Conservation (phyloP, 2,113 vertebrate species). For the Vidua macroura region DNA sequence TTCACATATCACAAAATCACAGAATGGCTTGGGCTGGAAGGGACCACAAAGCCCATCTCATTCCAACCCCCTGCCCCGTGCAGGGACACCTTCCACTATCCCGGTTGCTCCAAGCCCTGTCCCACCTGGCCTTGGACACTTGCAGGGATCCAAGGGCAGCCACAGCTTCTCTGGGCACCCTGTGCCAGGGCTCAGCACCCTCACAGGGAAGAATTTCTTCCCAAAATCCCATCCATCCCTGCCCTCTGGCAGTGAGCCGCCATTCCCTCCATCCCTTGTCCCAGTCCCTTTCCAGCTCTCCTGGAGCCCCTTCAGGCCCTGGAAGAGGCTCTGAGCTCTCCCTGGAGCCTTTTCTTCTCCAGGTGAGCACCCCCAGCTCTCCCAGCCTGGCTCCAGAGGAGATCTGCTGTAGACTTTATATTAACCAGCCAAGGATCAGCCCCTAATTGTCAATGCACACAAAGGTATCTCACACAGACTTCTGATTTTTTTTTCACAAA, state of each 20-base stretch:
- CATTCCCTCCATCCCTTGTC: background rate
- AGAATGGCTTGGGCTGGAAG: background rate
- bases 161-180: background rate
- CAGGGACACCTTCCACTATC: accelerated
- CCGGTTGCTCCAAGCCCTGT: accelerated
- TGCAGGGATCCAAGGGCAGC: background rate
- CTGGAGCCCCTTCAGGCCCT: background rate
- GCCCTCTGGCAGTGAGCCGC: background rate
- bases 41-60: accelerated
- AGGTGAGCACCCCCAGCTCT: background rate
- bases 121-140: background rate
- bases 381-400: background rate
- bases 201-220: accelerated
- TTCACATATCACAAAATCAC: background rate
- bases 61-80: accelerated
- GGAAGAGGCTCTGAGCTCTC: background rate
- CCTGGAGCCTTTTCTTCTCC: accelerated
- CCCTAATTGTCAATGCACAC: background rate
- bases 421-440: background rate
- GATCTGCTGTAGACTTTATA: background rate
- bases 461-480: background rate
- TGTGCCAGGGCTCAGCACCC: background rate
- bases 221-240: accelerated
- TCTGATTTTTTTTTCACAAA: background rate
- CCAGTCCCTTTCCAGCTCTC: background rate